A percentile compares a stretch with the other conserved stretches of the same genome.
These are phyloP conservation scores for Oxytorus armatus DNA, from an alignment of 2,888 invertebrate species.

Conservation along the genomic window DNA sequence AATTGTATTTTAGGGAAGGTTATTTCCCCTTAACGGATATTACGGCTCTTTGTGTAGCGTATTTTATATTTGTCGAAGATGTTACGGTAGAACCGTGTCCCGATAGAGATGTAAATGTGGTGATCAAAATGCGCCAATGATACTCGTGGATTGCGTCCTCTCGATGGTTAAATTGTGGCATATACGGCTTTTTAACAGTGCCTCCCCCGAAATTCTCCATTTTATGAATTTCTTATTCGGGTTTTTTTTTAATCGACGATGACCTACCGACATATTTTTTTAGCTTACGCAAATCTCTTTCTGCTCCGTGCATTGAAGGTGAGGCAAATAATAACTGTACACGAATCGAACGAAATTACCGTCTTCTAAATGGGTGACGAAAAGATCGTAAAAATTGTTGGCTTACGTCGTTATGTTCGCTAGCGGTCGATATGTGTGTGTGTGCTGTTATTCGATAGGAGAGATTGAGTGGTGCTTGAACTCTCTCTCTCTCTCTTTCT, in stretches of 20 bases:
- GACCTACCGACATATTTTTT: background rate
- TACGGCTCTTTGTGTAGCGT: too few relatives aligned
- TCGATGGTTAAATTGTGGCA: too few relatives aligned
- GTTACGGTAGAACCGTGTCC: too few relatives aligned
- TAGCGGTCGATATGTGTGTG: conserved; percentile 8
- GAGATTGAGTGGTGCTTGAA: conserved; percentile 55
- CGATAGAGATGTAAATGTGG: too few relatives aligned
- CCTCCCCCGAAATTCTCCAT: background rate
- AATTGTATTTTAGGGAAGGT: too few relatives aligned
- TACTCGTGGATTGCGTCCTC: background rate
- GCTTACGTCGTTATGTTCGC: conserved; percentile 21
- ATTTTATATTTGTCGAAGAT: too few relatives aligned
- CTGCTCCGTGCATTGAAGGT: background rate
- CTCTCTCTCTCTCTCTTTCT: too few relatives aligned
- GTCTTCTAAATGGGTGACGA: background rate
- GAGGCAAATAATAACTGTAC: background rate
- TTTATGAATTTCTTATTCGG: too few relatives aligned
- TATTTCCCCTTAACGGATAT: too few relatives aligned
- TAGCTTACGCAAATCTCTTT: background rate
- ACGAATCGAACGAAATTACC: background rate
- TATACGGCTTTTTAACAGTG: too few relatives aligned
- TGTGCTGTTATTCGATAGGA: conserved; percentile 42
- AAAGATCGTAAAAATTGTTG: background rate
- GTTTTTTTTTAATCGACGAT: too few relatives aligned
- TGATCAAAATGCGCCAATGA: background rate